A percentile compares a stretch with the other conserved stretches of the same genome.
Evolutionary conservation across 2,113 vertebrate species (phyloP).

Genomic region (Neomonachus schauinslandi): DNA sequence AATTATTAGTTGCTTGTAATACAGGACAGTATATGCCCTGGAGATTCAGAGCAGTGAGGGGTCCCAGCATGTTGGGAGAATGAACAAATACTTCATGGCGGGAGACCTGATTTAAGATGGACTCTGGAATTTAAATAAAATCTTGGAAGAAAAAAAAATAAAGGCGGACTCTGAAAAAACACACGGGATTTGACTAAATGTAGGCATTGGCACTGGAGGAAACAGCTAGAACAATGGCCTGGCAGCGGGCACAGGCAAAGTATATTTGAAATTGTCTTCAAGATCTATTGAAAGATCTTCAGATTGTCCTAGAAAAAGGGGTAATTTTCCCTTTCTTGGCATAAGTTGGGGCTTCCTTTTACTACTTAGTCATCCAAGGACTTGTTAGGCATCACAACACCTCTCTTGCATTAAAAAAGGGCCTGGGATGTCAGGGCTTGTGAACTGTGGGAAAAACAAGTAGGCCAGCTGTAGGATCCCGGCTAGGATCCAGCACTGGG

Average conservation of each 20-base stretch:
- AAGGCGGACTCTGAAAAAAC: neutral
- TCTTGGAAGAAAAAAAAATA: neutral
- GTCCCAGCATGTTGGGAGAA: neutral
- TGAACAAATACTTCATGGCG: neutral
- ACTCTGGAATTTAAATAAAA: neutral
- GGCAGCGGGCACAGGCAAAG: neutral
- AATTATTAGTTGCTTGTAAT: neutral
- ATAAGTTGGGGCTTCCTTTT: neutral
- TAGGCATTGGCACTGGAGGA: neutral
- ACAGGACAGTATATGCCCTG: neutral
- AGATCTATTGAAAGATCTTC: neutral
- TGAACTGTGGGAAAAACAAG: neutral
- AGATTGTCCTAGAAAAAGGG: neutral
- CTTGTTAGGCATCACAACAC: neutral
- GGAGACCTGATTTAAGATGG: neutral
- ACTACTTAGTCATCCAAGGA: neutral
- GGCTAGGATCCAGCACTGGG: neutral
- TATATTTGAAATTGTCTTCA: neutral
- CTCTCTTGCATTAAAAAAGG: neutral
- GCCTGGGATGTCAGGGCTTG: neutral
- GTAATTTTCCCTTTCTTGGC: neutral
- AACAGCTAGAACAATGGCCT: neutral
- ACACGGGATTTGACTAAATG: neutral
- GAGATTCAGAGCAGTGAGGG: neutral
- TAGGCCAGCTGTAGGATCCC: neutral